Conservation (phyloP, 2,888 invertebrate genomes). For the Lithophane leautieri region DNA sequence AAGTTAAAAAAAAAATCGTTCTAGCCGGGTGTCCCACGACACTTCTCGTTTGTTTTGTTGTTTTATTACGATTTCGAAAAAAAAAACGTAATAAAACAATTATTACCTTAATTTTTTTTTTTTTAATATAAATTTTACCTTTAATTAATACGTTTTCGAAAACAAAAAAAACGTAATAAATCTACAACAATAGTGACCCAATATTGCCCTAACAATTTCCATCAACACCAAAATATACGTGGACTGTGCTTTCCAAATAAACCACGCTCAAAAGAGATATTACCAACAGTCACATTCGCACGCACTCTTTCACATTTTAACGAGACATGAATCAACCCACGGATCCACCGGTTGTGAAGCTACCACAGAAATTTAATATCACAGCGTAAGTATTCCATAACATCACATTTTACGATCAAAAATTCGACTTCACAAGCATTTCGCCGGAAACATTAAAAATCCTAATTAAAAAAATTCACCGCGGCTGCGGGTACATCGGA, state of each 20-base stretch:
- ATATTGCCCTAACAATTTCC: too few species aligned
- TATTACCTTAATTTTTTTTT: too few species aligned
- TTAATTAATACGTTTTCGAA: too few species aligned
- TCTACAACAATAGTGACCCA: too few species aligned
- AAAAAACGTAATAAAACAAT: too few species aligned
- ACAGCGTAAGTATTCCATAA: conserved; percentile 60
- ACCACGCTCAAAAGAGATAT: neutral
- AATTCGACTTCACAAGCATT: conserved; percentile 58
- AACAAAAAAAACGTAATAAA: too few species aligned
- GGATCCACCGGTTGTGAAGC: conserved; percentile 22
- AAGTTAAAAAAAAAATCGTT: too few species aligned
- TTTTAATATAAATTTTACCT: too few species aligned
- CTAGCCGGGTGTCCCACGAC: too few species aligned
- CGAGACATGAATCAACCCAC: conserved; percentile 22
- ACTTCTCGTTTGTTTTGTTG: too few species aligned
- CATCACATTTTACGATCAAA: conserved; percentile 55
- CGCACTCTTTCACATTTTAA: conserved; percentile 3
- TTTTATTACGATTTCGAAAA: too few species aligned
- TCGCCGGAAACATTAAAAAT: conserved; percentile 61
- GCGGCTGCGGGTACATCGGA: conserved; percentile 35
- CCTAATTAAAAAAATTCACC: conserved; percentile 61
- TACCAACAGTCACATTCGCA: neutral
- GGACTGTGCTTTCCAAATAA: neutral
- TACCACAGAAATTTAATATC: conserved; percentile 61
- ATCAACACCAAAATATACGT: neutral